Evolutionary conservation across 2,797 vertebrate species (phyloP), one percentile per base, ranked within the genome.

Genomic region (Todus mexicanus): DNA sequence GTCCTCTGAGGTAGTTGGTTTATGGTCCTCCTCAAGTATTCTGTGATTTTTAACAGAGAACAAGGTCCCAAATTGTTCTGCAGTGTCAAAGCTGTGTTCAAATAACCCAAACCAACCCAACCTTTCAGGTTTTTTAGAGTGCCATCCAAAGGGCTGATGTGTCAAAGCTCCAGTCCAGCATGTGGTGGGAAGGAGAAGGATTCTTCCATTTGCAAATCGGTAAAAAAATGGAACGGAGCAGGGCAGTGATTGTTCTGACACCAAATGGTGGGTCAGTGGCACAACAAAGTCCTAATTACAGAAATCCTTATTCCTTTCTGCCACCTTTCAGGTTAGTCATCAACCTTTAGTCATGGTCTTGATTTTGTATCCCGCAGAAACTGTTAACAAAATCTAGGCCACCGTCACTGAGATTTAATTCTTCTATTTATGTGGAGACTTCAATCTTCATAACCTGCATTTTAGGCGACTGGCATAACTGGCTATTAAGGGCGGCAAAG

Each of bases 401-500:
- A 85, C 61, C 0, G 2, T 61, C 47, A 9, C 53, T 3, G 17
- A 83, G 54, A 66, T 83, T 85, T 84, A 78, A 85, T 92, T 93
- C 80, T 92, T 81, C 22, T 83, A 31, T 71, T 75, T 69, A 72
- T 47, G 47, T 70, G 75, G 76, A 88, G 90, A 65, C 72, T 94
- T 88, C 92, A 66, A 4, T 79, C 89, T 92, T 93, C 81, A 94
- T 89, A 89, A 95, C 77, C 38, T 83, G 61, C 87, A 47, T 74
- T 93, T 94, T 59, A 78, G 81, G 81, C 75, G 65, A 68, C 60
- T 54, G 74, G 76, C 72, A 77, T 90, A 71, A 35, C 42, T 63
- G 72, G 70, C 42, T 90, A 71, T 83, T 87, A 56, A 87, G 66
- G 87, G 87, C 89, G 95, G 75, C 50, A 65, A 93, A 80, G 61